phyloP scores from a whole-genome alignment of 2,888 invertebrate genomes.

The Cryptus armator region DNA sequence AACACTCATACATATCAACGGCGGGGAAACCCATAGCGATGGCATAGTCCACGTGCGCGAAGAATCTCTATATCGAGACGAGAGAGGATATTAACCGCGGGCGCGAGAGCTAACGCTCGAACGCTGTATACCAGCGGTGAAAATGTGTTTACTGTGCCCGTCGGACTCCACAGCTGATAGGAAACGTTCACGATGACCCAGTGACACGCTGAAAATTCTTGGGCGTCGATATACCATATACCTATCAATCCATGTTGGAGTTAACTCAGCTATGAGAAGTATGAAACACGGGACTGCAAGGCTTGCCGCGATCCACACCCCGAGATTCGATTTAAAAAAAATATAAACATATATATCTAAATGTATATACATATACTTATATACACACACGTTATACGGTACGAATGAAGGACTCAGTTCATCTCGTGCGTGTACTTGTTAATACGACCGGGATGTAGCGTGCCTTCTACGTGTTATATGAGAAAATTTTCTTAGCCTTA shows the following conservation, averaged over 20 bases:
- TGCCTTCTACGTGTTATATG: conserved; percentile 46
- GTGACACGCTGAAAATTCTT: conserved; percentile 68
- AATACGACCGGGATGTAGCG: conserved; percentile 44
- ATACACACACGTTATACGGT: neutral
- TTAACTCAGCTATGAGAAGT: neutral
- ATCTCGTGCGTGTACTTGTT: conserved; percentile 65
- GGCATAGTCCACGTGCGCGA: conserved; percentile 28
- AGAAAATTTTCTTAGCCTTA: conserved; percentile 60
- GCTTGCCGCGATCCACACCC: conserved; percentile 36
- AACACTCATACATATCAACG: neutral
- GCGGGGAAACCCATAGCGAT: conserved; percentile 4
- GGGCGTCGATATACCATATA: conserved; percentile 31
- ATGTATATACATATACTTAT: neutral
- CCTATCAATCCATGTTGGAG: conserved; percentile 10
- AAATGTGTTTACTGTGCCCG: conserved; percentile 44
- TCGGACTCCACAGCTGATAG: conserved; percentile 50
- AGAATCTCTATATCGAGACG: conserved; percentile 14
- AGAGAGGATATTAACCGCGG: conserved; percentile 38
- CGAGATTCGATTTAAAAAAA: conserved; percentile 5
- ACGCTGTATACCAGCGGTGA: conserved; percentile 25
- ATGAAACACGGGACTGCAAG: neutral
- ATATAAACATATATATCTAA: neutral
- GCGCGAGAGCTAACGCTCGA: neutral
- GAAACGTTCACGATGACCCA: conserved; percentile 69
- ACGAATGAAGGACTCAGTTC: conserved; percentile 43